Evolutionary conservation across 2,797 vertebrate genomes (phyloP).

Genomic region (Chrosomus eos): DNA sequence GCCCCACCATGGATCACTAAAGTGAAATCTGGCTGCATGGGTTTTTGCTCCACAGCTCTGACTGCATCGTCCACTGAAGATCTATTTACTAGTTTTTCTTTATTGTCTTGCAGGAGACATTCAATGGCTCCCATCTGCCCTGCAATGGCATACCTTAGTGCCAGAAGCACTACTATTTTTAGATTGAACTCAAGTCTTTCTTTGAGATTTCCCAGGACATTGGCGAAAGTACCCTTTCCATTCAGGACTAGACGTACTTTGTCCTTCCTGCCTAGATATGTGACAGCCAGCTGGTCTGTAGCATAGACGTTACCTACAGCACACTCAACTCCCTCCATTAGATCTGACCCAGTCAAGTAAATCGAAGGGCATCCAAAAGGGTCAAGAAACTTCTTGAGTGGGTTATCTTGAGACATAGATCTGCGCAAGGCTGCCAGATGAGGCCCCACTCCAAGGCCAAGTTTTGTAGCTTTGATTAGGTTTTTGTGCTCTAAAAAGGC

Average conservation of each 20-base stretch:
- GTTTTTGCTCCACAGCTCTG: conserved; percentile 27
- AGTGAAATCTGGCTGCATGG: conserved; percentile 64
- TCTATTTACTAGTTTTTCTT: conserved; percentile 62
- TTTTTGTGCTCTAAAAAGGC: conserved; percentile 80
- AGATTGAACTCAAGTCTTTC: conserved; percentile 72
- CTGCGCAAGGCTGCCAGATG: conserved; percentile 76
- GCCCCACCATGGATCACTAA: conserved; percentile 81
- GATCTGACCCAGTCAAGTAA: conserved; percentile 80
- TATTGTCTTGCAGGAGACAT: conserved; percentile 65
- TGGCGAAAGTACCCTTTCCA: conserved; percentile 78
- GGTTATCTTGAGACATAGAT: conserved; percentile 71
- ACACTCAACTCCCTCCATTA: conserved; percentile 79
- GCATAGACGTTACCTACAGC: conserved; percentile 83
- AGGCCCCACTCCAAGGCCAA: conserved; percentile 78
- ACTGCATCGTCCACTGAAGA: conserved; percentile 27
- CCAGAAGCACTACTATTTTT: conserved; percentile 76
- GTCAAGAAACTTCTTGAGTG: conserved; percentile 76
- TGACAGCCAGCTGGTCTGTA: conserved; percentile 79
- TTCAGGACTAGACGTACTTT: conserved; percentile 76
- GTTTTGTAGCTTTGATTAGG: conserved; percentile 79
- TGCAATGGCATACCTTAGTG: conserved; percentile 77
- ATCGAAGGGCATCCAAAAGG: conserved; percentile 80
- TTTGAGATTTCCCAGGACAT: conserved; percentile 69
- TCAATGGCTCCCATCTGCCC: conserved; percentile 80
- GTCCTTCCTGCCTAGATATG: conserved; percentile 79